phyloP scores from a whole-genome alignment of 2,888 invertebrate genomes.

The Volucella inanis region DNA sequence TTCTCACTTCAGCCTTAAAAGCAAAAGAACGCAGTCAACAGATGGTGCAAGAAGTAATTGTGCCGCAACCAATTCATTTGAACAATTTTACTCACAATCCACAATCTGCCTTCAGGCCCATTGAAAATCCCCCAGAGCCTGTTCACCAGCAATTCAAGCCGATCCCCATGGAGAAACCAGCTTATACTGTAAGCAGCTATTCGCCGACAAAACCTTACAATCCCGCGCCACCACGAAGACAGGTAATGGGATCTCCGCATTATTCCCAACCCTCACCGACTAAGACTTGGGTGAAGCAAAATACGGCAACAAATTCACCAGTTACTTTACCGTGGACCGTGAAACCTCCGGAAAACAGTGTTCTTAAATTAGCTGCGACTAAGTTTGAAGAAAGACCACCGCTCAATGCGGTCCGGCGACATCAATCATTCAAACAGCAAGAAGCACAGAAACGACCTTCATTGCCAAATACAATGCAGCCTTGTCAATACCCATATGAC shows the following conservation, averaged over 20 bases:
- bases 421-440: conserved; percentile 79
- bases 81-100: conserved; percentile 91
- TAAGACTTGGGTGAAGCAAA: conserved; percentile 75
- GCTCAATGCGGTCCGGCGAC: conserved; percentile 79
- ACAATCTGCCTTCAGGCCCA: conserved; percentile 89
- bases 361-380: conserved; percentile 84
- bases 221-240: conserved; percentile 35
- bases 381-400: conserved; percentile 84
- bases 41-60: conserved; percentile 73
- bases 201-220: conserved; percentile 75
- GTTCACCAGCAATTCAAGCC: conserved; percentile 79
- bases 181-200: conserved; percentile 71
- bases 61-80: conserved; percentile 84
- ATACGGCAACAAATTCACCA: conserved; percentile 79
- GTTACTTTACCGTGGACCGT: conserved; percentile 84
- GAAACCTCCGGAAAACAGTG: conserved; percentile 83
- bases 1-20: conserved; percentile 81
- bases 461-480: conserved; percentile 81
- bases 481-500: conserved; percentile 71
- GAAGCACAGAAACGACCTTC: conserved; percentile 81
- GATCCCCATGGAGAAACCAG: conserved; percentile 74
- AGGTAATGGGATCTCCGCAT: conserved; percentile 66
- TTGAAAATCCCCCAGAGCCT: conserved; percentile 78
- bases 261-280: conserved; percentile 77
- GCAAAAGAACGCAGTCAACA: conserved; percentile 77